These are phyloP conservation scores for Hydropsyche betteni DNA, from an alignment of 2,888 invertebrate genomes.

Conservation along the genomic window DNA sequence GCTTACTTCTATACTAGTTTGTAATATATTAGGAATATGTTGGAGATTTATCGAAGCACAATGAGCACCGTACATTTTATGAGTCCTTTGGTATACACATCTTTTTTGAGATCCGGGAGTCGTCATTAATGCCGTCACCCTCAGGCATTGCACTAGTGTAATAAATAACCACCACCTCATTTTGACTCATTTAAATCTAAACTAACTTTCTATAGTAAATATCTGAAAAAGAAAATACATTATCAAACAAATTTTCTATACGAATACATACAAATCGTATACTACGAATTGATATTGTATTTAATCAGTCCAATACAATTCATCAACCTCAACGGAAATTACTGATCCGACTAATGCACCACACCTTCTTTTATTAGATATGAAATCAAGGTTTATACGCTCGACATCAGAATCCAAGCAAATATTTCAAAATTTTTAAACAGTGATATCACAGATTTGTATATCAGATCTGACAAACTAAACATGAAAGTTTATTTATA, in stretches of 20 bases:
- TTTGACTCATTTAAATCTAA: neutral
- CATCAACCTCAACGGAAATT: slow-evolving; percentile 24
- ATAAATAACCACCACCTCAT: slow-evolving; percentile 39
- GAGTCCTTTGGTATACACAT: slow-evolving; percentile 65
- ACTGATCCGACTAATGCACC: slow-evolving; percentile 15
- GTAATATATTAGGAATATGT: slow-evolving; percentile 63
- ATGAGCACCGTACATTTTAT: slow-evolving; percentile 66
- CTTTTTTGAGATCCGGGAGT: slow-evolving; percentile 51
- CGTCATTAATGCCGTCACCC: slow-evolving; percentile 35
- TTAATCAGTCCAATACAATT: slow-evolving; percentile 6
- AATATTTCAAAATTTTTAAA: too few relatives aligned
- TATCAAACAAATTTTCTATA: neutral
- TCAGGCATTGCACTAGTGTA: slow-evolving; percentile 23
- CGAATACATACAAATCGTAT: neutral
- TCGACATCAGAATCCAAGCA: too few relatives aligned
- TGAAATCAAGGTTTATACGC: neutral
- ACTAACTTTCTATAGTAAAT: slow-evolving; percentile 12
- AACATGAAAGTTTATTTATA: too few relatives aligned
- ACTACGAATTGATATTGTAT: neutral
- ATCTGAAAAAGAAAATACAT: slow-evolving; percentile 8
- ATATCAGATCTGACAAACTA: too few relatives aligned
- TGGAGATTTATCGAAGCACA: slow-evolving; percentile 63
- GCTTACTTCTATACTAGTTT: slow-evolving; percentile 66
- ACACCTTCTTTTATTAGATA: slow-evolving; percentile 25
- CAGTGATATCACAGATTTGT: too few relatives aligned